phyloP scores from a whole-genome alignment of 1,140 invertebrate genomes.

The Macrotrachela quadricornifera region DNA sequence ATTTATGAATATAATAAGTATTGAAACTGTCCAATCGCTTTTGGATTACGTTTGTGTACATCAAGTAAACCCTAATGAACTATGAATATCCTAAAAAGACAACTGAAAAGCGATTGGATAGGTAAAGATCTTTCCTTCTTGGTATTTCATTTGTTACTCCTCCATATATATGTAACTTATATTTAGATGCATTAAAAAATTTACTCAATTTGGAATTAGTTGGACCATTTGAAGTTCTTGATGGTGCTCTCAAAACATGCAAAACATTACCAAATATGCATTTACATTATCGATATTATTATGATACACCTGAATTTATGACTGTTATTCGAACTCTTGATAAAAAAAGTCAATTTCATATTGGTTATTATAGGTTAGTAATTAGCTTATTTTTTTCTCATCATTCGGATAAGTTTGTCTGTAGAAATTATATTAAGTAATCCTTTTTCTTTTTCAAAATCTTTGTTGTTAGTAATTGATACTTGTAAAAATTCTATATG shows the following conservation, averaged over 20 bases:
- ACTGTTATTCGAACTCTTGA: conserved; percentile 35
- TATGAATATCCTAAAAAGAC: background rate
- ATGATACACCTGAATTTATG: conserved; percentile 71
- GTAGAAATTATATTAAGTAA: no score
- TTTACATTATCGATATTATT: conserved; percentile 66
- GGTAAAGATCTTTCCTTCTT: no score
- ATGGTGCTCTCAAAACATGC: conserved; percentile 21
- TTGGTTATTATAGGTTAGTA: conserved; percentile 54
- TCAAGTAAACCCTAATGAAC: conserved; percentile 8
- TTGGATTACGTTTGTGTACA: no score
- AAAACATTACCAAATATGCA: conserved; percentile 38
- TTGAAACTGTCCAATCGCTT: no score
- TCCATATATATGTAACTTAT: conserved; percentile 36
- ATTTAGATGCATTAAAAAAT: conserved; percentile 65
- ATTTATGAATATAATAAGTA: no score
- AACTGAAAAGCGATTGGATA: no score
- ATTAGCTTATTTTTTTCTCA: background rate
- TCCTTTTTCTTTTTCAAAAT: no score
- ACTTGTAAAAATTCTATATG: background rate
- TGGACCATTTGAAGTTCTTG: conserved; percentile 45
- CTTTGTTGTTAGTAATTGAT: background rate
- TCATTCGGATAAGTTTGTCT: no score
- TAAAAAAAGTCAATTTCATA: conserved; percentile 47
- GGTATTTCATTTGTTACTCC: no score
- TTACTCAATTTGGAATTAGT: conserved; percentile 11